Evolutionary conservation across 2,797 vertebrate genomes (phyloP), one percentile per base, ranked within the genome.

Genomic region (Pseudochromis fuscus): DNA sequence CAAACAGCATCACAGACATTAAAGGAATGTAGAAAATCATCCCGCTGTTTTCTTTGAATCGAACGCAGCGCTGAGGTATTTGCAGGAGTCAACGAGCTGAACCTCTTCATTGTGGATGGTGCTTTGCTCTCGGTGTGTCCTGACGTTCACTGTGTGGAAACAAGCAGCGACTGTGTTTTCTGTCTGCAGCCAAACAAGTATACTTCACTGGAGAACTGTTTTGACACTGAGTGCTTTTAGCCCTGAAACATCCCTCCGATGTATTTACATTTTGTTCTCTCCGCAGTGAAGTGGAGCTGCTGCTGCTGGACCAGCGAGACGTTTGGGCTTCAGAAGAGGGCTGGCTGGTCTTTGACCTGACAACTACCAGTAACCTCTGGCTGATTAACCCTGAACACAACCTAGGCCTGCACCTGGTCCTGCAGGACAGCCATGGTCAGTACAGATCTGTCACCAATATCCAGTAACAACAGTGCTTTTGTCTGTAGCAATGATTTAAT

Each of bases 321-420:
- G 93, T 98, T 79, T 98, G 97, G 97, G 95, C 95, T 2, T 94
- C 94, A 0, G 96, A 99, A 85, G 96, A 98, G 67, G 96, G 97
- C 55, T 99, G 98, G 98, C 91, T 99, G 87, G 93, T 96, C 52
- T 99, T 99, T 63, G 97, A 99, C 90, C 94, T 99, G 30, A 98
- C 97, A 0, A 90, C 93, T 40, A 96, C 97, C 75, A 97, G 95
- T 73, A 96, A 97, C 90, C 94, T 95, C 70, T 99, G 98, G 98
- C 93, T 97, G 82, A 88, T 95, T 72, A 94, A 96, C 61, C 96
- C 97, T 0, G 94, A 95, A 2, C 95, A 97, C 89, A 99, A 98
- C 76, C 92, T 99, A 0, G 96, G 96, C 45, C 93, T 99, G 71
- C 96, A 95, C 75, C 92, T 99, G 11, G 93, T 95, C 0, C 88